Percentiles rank a stretch among this genome's conserved stretches.
These are phyloP conservation scores for Accipiter cooperii DNA, from an alignment of 2,113 vertebrate species.

Conservation along the genomic window DNA sequence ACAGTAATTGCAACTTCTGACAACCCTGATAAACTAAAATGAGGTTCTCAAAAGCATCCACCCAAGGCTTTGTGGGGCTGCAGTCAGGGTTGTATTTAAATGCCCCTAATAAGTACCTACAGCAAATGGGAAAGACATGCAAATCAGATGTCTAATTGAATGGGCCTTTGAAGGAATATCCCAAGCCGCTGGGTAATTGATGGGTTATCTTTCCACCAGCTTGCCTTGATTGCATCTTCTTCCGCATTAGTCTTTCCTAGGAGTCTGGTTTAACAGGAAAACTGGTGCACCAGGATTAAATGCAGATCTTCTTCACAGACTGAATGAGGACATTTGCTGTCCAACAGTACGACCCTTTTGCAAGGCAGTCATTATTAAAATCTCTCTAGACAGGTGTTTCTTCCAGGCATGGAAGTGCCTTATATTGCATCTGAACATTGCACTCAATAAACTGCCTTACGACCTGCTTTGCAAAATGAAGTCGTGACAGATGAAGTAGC, in stretches of 20 bases:
- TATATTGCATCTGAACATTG: neutral
- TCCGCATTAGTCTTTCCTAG: conserved; percentile 41
- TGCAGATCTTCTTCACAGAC: neutral
- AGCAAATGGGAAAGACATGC: conserved; percentile 66
- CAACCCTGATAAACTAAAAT: conserved; percentile 59
- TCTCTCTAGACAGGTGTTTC: neutral
- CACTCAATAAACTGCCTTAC: neutral
- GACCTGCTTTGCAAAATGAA: neutral
- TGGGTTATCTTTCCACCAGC: conserved; percentile 52
- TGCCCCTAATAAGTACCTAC: conserved; percentile 59
- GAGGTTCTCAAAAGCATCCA: conserved; percentile 61
- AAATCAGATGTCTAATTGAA: conserved; percentile 65
- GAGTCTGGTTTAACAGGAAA: conserved; percentile 60
- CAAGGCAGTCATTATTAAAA: conserved; percentile 3
- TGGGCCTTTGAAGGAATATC: conserved; percentile 66
- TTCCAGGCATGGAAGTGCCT: conserved; percentile 4
- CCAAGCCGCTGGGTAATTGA: conserved; percentile 62
- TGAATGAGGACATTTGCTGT: neutral
- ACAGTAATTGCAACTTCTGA: conserved; percentile 59
- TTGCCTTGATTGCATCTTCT: conserved; percentile 53
- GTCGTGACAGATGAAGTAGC: neutral
- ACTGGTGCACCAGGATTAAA: neutral
- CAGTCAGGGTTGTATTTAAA: conserved; percentile 63
- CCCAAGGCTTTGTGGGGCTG: conserved; percentile 59
- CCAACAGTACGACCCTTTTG: neutral